Evolutionary conservation across 2,113 vertebrate genomes (phyloP), one percentile per base, ranked within the genome.

Genomic region (Neolamprologus tretocephalus): DNA sequence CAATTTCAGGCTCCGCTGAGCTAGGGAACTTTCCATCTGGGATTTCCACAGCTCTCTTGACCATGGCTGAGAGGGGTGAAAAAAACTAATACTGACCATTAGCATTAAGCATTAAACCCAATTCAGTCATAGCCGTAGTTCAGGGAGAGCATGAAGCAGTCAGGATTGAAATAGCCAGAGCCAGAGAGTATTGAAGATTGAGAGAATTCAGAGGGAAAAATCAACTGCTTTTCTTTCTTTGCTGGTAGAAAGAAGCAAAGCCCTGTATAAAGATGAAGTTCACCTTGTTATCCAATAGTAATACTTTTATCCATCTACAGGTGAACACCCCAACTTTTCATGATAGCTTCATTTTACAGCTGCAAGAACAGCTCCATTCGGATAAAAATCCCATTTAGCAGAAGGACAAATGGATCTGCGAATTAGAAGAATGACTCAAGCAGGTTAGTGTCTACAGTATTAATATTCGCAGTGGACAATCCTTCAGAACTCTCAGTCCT

Each of bases 1-100:
- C 94, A 95, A 95, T 96, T 95, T 96, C 95, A 96, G 91, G 94
- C 96, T 95, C 84, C 78, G 87, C 78, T 95, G 88, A 94, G 87
- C 92, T 66, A 35, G 86, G 57, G 86, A 93, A 90, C 85, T 89
- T 85, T 84, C 73, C 58, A 49, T 86, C 83, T 71, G 49, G 88
- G 89, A 91, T 92, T 91, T 93, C 89, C 92, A 84, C 66, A 87
- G 89, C 90, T 91, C 93, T 91, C 66, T 86, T 75, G 47, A 87
- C 91, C 73, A 79, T 80, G 75, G 53, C 61, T 55, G 58, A 23
- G 45, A 80, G 71, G 80, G 71, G 23, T 78, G 23, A 7, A 78
- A 78, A 82, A 84, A 81, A 45, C 87, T 42, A 86, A 91, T 82
- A 85, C 84, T 89, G 85, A 87, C 84, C 89, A 88, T 89, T 88